Conservation (phyloP, 2,797 vertebrate genomes). For the Alosa sapidissima region DNA sequence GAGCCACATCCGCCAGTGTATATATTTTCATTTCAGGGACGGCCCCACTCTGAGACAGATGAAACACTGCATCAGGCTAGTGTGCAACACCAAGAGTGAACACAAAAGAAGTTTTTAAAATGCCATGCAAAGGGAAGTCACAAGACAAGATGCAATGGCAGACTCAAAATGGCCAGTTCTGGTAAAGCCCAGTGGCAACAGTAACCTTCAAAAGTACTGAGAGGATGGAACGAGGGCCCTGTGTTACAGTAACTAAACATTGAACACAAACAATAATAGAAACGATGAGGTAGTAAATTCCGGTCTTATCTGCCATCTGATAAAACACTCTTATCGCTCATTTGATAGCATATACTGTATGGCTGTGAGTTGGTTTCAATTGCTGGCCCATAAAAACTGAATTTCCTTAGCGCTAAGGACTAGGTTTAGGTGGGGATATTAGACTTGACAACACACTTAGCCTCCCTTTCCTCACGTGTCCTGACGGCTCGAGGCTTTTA, state of each 20-base stretch:
- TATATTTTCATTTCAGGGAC: too few species aligned
- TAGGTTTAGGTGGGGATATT: not conserved
- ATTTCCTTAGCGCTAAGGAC: not conserved
- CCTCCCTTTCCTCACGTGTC: not conserved
- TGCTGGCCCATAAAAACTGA: constrained; percentile 38
- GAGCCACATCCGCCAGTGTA: not conserved
- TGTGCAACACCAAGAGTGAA: not conserved
- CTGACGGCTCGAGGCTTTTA: not conserved
- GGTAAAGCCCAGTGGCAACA: too few species aligned
- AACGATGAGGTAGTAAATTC: constrained; percentile 34
- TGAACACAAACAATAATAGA: not conserved
- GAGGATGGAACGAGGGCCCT: not conserved
- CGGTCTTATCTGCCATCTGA: constrained; percentile 37
- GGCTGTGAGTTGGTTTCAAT: constrained; percentile 29
- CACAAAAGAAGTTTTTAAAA: too few species aligned
- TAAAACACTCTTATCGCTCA: constrained; percentile 22
- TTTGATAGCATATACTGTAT: not conserved
- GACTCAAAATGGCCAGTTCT: not conserved
- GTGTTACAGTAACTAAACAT: constrained; percentile 8
- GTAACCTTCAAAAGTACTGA: too few species aligned
- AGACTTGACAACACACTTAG: not conserved
- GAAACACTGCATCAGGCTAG: not conserved
- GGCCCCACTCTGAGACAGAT: not conserved
- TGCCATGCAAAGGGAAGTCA: not conserved
- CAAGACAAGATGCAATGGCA: not conserved